Evolutionary conservation across 2,113 vertebrate species (phyloP).

Genomic region (Taurulus bubalis): DNA sequence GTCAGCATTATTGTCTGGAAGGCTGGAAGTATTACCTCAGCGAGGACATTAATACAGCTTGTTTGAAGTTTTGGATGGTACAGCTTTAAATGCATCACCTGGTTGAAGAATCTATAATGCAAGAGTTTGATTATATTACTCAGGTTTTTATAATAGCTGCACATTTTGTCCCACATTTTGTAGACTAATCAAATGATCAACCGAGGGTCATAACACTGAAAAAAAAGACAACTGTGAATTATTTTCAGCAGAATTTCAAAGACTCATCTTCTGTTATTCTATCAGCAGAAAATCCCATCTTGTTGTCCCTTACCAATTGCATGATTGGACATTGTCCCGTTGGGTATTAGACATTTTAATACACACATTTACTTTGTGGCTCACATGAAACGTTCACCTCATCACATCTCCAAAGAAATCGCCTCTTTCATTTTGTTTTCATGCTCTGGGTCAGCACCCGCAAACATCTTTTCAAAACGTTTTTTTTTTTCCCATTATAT

Average conservation of each 20-base stretch:
- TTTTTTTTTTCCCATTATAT: too few relatives aligned
- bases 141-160: neutral
- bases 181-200: neutral
- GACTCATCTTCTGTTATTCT: neutral
- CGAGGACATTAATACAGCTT: neutral
- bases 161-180: too few relatives aligned
- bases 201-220: neutral
- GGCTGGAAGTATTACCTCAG: too few relatives aligned
- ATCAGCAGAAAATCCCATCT: neutral
- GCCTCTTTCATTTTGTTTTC: conserved; percentile 28
- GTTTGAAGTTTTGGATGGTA: too few relatives aligned
- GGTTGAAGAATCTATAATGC: neutral
- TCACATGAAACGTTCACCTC: conserved; percentile 67
- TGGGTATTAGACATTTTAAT: too few relatives aligned
- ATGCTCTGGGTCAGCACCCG: conserved; percentile 31
- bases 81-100: neutral
- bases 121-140: neutral
- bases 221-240: neutral
- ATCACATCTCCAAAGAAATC: conserved; percentile 68
- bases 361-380: conserved; percentile 47
- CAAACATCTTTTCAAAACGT: too few relatives aligned
- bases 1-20: too few relatives aligned
- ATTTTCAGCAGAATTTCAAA: too few relatives aligned
- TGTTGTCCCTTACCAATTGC: neutral
- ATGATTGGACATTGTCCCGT: neutral